These are phyloP conservation scores for Pithecia hirsuta DNA, from an alignment of 2,797 vertebrate genomes.

Conservation along the genomic window DNA sequence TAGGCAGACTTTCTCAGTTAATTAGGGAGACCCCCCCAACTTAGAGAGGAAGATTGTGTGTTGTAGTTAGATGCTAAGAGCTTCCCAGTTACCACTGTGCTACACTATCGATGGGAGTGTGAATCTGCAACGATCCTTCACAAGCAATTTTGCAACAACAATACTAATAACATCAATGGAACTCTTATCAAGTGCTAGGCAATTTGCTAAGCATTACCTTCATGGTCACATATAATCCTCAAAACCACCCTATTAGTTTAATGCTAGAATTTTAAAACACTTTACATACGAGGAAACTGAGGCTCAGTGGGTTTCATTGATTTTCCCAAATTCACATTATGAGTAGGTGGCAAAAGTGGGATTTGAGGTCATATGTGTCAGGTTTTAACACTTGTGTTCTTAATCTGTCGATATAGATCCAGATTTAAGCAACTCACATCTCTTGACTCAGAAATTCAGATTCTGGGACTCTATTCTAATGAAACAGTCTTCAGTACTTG, in stretches of 20 bases:
- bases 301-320: neutral
- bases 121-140: neutral
- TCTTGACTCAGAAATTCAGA: neutral
- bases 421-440: neutral
- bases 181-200: neutral
- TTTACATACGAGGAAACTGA: neutral
- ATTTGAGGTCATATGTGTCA: neutral
- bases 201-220: neutral
- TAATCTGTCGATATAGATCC: neutral
- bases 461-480: neutral
- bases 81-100: neutral
- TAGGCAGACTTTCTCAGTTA: constrained; percentile 19
- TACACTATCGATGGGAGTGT: neutral
- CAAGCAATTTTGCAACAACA: neutral
- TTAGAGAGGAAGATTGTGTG: neutral
- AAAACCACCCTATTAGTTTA: neutral
- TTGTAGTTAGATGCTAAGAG: neutral
- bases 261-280: neutral
- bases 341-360: neutral
- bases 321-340: neutral
- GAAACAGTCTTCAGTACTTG: neutral
- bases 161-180: neutral
- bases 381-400: neutral
- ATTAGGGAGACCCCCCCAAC: neutral
- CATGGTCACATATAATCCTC: neutral